Conservation (phyloP, 2,797 vertebrate species). For the Pachyuromys duprasi region DNA sequence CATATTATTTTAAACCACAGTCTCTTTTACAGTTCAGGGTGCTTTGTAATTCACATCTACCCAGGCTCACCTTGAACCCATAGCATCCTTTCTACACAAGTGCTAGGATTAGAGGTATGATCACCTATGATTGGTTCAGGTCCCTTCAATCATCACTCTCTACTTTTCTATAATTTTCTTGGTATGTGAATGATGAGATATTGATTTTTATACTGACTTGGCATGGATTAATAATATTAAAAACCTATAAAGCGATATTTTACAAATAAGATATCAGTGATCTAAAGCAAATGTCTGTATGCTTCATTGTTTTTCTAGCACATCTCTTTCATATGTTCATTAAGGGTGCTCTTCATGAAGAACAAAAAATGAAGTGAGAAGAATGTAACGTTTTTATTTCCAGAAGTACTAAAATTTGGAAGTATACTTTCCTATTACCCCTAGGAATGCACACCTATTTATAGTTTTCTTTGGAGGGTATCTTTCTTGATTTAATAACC, state of each 20-base stretch:
- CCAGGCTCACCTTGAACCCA: neutral
- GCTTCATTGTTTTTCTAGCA: constrained; percentile 22
- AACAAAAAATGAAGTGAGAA: neutral
- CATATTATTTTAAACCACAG: neutral
- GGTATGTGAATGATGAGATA: neutral
- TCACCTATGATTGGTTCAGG: neutral
- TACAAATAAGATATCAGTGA: neutral
- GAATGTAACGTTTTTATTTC: constrained; percentile 30
- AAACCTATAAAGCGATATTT: neutral
- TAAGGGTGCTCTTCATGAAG: neutral
- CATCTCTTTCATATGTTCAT: neutral
- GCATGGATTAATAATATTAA: neutral
- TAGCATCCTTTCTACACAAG: no score
- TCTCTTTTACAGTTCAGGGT: neutral
- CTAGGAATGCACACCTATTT: constrained; percentile 38
- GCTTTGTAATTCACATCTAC: neutral
- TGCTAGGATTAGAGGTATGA: neutral
- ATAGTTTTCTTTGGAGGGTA: neutral
- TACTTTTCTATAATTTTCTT: neutral
- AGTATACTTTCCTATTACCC: neutral
- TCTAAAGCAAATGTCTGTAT: neutral
- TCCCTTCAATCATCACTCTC: neutral
- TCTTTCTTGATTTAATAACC: neutral
- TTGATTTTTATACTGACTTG: neutral
- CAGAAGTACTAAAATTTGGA: neutral